Percentiles rank a stretch among this genome's conserved stretches.
phyloP scores from a whole-genome alignment of 2,797 vertebrate species.

The Prunella strophiata region DNA sequence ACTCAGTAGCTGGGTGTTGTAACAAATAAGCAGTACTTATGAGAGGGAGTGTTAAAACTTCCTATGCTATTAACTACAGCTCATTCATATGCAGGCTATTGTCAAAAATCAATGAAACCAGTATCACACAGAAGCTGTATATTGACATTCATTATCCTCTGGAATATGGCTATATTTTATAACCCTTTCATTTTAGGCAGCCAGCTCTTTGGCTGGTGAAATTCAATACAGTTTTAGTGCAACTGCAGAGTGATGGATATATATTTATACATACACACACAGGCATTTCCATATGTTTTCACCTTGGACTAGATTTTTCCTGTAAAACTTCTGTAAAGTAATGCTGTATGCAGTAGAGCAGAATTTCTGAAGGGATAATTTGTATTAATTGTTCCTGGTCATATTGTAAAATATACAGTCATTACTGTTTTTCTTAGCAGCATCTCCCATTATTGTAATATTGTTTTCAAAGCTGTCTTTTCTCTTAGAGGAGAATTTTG shows the following conservation, averaged over 20 bases:
- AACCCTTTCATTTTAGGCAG: neutral
- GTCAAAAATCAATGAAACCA: slow-evolving; percentile 43
- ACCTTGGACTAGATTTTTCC: neutral
- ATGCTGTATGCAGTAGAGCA: neutral
- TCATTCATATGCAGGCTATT: neutral
- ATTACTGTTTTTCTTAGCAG: neutral
- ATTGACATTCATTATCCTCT: slow-evolving; percentile 30
- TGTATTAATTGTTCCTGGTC: neutral
- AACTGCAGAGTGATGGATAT: neutral
- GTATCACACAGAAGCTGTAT: neutral
- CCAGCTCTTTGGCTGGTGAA: neutral
- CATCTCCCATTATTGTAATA: neutral
- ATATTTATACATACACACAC: neutral
- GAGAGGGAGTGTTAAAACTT: neutral
- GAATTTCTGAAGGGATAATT: neutral
- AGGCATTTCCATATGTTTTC: neutral
- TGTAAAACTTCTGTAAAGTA: neutral
- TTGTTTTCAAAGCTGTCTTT: neutral
- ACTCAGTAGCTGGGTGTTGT: neutral
- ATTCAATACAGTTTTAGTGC: neutral
- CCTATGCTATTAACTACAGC: neutral
- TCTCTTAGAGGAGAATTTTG: neutral
- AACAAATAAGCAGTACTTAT: neutral
- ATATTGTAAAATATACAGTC: neutral
- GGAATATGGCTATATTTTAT: slow-evolving; percentile 12